phyloP scores from a whole-genome alignment of 2,113 vertebrate genomes.

The Crocuta crocuta region DNA sequence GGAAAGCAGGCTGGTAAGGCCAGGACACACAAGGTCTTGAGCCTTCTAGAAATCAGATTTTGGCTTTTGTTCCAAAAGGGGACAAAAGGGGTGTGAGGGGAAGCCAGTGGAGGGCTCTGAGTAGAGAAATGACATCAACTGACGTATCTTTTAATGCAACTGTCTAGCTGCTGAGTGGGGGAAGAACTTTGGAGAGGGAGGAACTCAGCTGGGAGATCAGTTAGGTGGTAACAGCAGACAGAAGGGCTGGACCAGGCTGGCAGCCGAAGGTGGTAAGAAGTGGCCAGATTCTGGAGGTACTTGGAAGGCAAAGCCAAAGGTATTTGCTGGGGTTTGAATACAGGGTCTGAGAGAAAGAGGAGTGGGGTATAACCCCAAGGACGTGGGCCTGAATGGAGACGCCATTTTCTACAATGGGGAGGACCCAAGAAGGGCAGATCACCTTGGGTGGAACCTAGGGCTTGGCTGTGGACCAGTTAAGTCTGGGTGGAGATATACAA shows the following conservation, averaged over 20 bases:
- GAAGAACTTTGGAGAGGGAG: background rate
- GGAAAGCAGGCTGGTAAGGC: background rate
- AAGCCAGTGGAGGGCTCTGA: background rate
- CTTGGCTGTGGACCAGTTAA: background rate
- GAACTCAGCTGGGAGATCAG: background rate
- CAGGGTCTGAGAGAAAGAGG: background rate
- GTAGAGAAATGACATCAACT: background rate
- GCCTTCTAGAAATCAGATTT: background rate
- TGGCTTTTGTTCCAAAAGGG: conserved; percentile 28
- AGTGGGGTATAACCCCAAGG: background rate
- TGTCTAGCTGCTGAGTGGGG: background rate
- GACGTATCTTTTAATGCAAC: background rate
- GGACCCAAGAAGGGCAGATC: background rate
- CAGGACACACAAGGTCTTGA: background rate
- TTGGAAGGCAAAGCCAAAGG: background rate
- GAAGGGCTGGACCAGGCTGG: background rate
- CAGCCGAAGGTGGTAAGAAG: background rate
- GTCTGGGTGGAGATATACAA: background rate
- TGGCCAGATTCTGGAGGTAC: background rate
- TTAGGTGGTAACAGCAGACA: background rate
- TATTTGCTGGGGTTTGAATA: background rate
- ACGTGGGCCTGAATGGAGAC: background rate
- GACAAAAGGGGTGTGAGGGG: background rate
- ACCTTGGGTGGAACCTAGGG: background rate
- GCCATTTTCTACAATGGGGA: background rate